Conservation (phyloP, 2,797 vertebrate genomes). For the Orientallactaga sibirica region DNA sequence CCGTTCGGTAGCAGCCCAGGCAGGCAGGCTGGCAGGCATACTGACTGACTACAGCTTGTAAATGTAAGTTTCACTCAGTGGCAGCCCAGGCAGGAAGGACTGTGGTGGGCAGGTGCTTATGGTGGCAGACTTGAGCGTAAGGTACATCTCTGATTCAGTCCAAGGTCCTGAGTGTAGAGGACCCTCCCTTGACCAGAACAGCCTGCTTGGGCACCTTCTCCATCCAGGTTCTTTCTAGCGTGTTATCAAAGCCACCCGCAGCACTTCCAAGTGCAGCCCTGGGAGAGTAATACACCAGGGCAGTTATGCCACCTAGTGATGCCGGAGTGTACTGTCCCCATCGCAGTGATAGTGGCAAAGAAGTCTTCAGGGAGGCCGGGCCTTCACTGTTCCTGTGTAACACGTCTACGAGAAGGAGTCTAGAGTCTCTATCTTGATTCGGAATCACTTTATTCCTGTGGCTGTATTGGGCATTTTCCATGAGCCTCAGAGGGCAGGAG, state of each 20-base stretch:
- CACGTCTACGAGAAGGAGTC: background rate
- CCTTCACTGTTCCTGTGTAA: slow-evolving; percentile 37
- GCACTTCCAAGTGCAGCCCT: background rate
- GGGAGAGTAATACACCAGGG: slow-evolving; percentile 80
- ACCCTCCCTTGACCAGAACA: background rate
- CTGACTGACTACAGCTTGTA: background rate
- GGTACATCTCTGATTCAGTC: background rate
- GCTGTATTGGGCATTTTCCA: background rate
- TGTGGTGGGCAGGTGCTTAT: background rate
- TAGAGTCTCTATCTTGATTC: slow-evolving; percentile 35
- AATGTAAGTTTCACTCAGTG: background rate
- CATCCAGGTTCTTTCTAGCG: slow-evolving; percentile 23
- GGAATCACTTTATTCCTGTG: background rate
- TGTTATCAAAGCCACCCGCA: slow-evolving; percentile 43
- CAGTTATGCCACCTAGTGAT: slow-evolving; percentile 89
- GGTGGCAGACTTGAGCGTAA: background rate
- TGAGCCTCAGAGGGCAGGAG: background rate
- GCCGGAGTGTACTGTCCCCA: slow-evolving; percentile 79
- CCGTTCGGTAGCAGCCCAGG: background rate
- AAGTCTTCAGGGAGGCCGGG: background rate
- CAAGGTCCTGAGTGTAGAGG: background rate
- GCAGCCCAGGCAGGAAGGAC: background rate
- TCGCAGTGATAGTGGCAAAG: background rate
- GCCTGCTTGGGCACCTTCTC: background rate
- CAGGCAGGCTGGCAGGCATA: too few relatives aligned